A percentile compares a stretch with the other conserved stretches of the same genome.
Conservation (phyloP, 2,888 invertebrate genomes). For the Pseudococcus jackbeardsleyi region DNA sequence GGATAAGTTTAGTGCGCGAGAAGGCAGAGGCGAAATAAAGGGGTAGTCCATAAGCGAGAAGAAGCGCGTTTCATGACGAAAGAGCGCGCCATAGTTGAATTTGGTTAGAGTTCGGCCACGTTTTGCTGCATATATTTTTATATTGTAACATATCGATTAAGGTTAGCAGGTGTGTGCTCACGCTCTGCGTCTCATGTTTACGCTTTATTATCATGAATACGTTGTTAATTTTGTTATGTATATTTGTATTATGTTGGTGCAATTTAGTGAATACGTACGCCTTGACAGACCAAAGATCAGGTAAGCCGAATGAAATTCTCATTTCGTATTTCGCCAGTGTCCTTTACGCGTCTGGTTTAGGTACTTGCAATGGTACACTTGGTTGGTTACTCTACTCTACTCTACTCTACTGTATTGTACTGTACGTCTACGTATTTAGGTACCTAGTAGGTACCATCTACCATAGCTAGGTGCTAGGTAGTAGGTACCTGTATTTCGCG, state of each 20-base stretch:
- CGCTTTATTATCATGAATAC: conserved; percentile 57
- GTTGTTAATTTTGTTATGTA: conserved; percentile 25
- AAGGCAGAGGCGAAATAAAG: background rate
- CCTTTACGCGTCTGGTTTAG: background rate
- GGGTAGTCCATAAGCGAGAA: background rate
- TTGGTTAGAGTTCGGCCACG: conserved; percentile 38
- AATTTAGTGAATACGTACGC: background rate
- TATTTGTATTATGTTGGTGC: background rate
- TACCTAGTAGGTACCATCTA: too few species aligned
- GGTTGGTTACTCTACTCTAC: too few species aligned
- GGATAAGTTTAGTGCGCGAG: background rate
- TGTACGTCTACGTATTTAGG: background rate
- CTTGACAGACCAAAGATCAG: background rate
- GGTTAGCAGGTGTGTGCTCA: conserved; percentile 64
- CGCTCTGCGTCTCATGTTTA: conserved; percentile 63
- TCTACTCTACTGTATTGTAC: background rate
- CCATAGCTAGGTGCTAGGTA: background rate
- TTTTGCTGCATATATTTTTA: conserved; percentile 51
- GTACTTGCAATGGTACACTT: too few species aligned
- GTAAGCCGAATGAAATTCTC: background rate
- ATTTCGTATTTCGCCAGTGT: background rate
- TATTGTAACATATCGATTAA: conserved; percentile 63
- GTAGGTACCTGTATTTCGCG: too few species aligned
- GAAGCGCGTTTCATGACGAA: conserved; percentile 20
- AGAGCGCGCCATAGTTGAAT: conserved; percentile 56